Evolutionary conservation across 2,113 vertebrate genomes (phyloP), one percentile per base, ranked within the genome.

Genomic region (Psilopogon haemacephalus): DNA sequence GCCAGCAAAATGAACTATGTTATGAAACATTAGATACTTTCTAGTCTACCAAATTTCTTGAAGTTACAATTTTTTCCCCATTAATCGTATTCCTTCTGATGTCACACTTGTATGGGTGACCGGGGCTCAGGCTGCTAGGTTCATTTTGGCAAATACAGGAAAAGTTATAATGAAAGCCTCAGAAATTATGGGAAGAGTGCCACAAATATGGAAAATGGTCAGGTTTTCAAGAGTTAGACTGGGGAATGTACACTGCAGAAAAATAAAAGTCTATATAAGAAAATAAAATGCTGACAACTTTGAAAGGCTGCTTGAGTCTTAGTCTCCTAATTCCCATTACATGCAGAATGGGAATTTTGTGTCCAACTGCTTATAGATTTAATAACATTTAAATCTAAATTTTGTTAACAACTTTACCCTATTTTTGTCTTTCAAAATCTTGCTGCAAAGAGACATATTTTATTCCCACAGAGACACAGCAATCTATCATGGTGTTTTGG

Each of bases 11-110:
- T 68, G 84, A 96, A 60, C 44, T 92, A 89, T 63, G 46, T 83
- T 86, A 68, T 87, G 78, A 88, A 95, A 94, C 35, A 85, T 76
- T 63, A 89, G 84, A 71, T 71, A 86, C 84, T 82, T 87, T 94
- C 81, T 86, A 81, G 55, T 62, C 80, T 72, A 89, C 59, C 65
- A 63, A 78, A 86, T 89, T 84, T 90, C 52, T 81, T 35, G 59
- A 92, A 95, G 52, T 84, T 90, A 85, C 1, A 19, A 2, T 33
- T 84, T 81, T 82, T 86, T 67, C 62, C 81, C 79, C 81, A 68
- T 91, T 85, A 94, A 83, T 95, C 89, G 88, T 58, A 60, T 60
- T 89, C 12, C 35, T 30, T 76, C 71, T 92, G 67, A 79, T 89
- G 59, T 77, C 89, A 86, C 72, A 76, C 30, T 88, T 67, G 38